A percentile compares a stretch with the other conserved stretches of the same genome.
Conservation (phyloP, 92 coral and sea anemone species). For the Paragorgia papillata region DNA sequence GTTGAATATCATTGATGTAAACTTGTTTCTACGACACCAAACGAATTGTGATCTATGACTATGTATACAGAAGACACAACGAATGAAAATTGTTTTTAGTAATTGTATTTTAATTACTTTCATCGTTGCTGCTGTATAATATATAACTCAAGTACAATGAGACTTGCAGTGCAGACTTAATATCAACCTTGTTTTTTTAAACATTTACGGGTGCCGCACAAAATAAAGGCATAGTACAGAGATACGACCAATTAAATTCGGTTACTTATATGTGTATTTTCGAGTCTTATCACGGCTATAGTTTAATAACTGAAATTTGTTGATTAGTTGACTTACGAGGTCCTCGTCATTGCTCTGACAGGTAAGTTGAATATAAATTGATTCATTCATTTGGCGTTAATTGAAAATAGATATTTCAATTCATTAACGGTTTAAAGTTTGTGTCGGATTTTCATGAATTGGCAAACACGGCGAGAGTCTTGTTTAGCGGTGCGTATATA, state of each 20-base stretch:
- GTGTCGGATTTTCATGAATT: slow-evolving; percentile 26
- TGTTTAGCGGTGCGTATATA: slow-evolving; percentile 25
- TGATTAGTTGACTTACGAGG: neutral
- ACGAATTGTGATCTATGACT: slow-evolving; percentile 12
- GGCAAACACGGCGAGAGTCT: slow-evolving; percentile 34
- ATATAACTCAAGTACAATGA: neutral
- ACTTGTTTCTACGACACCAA: slow-evolving; percentile 24
- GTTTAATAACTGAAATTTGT: too few species aligned
- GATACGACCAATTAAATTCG: neutral
- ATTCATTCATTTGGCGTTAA: slow-evolving; percentile 47
- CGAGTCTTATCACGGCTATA: neutral
- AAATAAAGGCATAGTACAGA: too few species aligned
- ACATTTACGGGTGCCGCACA: neutral
- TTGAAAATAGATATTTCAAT: slow-evolving; percentile 42
- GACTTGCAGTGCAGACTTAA: too few species aligned
- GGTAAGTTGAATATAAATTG: slow-evolving; percentile 13
- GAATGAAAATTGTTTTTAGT: slow-evolving; percentile 13
- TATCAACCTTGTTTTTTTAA: neutral
- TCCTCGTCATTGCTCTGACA: slow-evolving; percentile 10
- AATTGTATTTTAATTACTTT: slow-evolving; percentile 39
- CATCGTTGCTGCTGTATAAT: slow-evolving; percentile 22
- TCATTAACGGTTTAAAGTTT: slow-evolving; percentile 41
- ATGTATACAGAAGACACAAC: neutral
- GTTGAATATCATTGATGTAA: neutral
- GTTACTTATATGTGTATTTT: too few species aligned